These are phyloP conservation scores for Pavo muticus DNA, from an alignment of 2,113 vertebrate genomes.

Conservation along the genomic window DNA sequence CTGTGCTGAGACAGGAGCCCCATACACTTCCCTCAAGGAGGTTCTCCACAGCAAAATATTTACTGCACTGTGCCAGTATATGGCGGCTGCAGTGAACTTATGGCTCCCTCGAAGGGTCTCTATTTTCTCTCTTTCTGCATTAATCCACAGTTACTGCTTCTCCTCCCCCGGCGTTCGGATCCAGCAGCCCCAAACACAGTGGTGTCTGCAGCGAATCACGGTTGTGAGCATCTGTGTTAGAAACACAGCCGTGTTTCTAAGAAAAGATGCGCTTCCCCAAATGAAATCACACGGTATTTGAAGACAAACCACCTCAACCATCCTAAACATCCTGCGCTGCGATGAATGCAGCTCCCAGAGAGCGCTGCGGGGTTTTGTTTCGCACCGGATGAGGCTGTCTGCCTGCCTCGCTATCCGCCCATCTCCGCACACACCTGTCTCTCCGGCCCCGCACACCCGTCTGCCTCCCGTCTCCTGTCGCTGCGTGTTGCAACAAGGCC, in stretches of 20 bases:
- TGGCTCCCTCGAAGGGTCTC: neutral
- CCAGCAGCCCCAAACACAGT: conserved; percentile 49
- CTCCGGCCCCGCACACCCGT: neutral
- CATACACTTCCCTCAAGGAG: neutral
- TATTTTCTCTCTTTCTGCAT: neutral
- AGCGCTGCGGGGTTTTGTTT: accelerated
- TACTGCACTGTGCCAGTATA: neutral
- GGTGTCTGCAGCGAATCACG: conserved; percentile 55
- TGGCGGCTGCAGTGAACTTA: conserved; percentile 12
- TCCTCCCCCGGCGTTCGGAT: neutral
- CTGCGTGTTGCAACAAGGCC: neutral
- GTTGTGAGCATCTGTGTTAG: neutral
- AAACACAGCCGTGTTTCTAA: conserved; percentile 26
- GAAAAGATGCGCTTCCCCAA: conserved; percentile 36
- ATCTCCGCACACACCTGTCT: neutral
- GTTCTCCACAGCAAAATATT: neutral
- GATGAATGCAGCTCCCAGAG: neutral
- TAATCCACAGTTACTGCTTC: conserved; percentile 55
- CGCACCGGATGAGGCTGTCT: accelerated
- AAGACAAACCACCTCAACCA: neutral
- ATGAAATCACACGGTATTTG: neutral
- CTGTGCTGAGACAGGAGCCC: neutral
- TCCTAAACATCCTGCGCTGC: neutral
- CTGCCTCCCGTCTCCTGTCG: neutral
- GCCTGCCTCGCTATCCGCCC: neutral